Evolutionary conservation across 2,797 vertebrate genomes (phyloP), one percentile per base, ranked within the genome.

Genomic region (Malurus leucopterus): DNA sequence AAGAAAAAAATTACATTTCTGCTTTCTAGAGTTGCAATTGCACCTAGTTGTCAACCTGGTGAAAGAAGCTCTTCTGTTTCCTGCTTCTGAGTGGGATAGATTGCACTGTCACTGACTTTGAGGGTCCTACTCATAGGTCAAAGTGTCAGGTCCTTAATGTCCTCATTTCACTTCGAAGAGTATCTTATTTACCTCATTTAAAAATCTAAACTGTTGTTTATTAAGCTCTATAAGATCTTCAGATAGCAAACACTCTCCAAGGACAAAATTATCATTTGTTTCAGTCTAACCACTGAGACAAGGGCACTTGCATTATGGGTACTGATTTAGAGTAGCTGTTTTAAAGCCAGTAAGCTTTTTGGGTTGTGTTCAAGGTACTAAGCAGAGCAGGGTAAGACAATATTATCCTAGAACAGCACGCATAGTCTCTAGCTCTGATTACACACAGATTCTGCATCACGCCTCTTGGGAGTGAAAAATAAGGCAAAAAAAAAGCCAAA

Each of bases 381-480:
- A 88, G 77, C 84, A 90, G 64, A 51, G 38, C 4, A 87, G 70
- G 19, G 47, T 55, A 89, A 70, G 76, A 62, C 54, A 84, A 63
- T 71, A 87, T 85, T 93, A 87, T 75, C 67, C 82, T 44, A 72
- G 70, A 89, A 81, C 18, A 67, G 59, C 76, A 70, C 0, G 0
- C 40, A 59, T 7, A 67, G n/a, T 72, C 63, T 85, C 58, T 77
- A 77, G 32, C 40, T 78, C 47, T 88, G 84, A 90, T 88, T 91
- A 81, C 68, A 81, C 36, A 70, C 8, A 75, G 76, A 88, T 88
- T 92, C 89, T 89, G 32, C 50, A 64, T 93, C 75, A 75, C 71
- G 77, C 24, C 55, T 81, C 70, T 67, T 84, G 46, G 36, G 67
- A 89, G 29, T 51, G 46, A 89, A 93, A 92, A 90, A 81, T 53